These are phyloP conservation scores for Diglossa cyanea DNA, from an alignment of 2,797 vertebrate genomes.

Conservation along the genomic window DNA sequence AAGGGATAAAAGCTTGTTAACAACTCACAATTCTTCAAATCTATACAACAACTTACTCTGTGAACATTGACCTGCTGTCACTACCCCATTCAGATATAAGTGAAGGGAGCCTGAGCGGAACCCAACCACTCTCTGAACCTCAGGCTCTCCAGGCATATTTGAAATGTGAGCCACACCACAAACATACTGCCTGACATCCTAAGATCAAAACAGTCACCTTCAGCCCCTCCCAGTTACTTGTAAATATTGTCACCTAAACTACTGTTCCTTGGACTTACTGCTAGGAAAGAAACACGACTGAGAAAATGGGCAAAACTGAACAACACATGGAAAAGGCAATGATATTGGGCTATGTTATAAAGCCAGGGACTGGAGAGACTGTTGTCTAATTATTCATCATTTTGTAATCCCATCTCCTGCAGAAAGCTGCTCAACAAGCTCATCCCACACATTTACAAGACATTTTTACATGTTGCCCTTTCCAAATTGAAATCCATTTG, in stretches of 20 bases:
- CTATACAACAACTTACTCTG: neutral
- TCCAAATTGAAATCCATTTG: slow-evolving; percentile 43
- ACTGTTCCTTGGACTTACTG: neutral
- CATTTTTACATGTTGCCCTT: slow-evolving; percentile 37
- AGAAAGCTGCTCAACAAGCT: neutral
- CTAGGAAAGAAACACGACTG: neutral
- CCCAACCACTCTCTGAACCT: neutral
- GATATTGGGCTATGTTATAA: fast-evolving
- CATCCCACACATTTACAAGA: slow-evolving; percentile 18
- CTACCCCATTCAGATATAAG: neutral
- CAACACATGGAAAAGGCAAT: neutral
- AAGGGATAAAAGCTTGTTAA: neutral
- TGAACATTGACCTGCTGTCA: neutral
- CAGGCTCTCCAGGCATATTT: neutral
- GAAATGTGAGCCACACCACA: neutral
- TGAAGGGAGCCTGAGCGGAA: neutral
- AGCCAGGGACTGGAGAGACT: neutral
- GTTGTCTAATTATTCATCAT: slow-evolving; percentile 2
- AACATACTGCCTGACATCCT: neutral
- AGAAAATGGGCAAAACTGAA: neutral
- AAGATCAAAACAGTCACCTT: neutral
- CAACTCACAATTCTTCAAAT: neutral
- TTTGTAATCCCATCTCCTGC: slow-evolving; percentile 9
- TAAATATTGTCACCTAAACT: neutral
- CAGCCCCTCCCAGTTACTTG: neutral